phyloP scores from a whole-genome alignment of 2,113 vertebrate genomes.

The Silurus glanis region DNA sequence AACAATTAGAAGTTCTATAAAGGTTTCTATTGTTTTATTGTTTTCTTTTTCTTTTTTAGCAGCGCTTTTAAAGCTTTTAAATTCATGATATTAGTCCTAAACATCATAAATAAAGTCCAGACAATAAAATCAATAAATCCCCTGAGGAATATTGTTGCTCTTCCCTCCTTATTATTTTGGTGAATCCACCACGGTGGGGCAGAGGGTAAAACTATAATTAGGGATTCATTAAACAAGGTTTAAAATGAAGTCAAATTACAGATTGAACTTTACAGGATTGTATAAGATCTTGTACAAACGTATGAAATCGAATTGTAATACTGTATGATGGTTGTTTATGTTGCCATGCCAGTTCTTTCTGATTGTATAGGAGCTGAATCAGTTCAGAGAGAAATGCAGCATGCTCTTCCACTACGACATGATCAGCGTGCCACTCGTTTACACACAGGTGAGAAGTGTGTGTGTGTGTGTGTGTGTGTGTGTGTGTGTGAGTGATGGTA shows the following conservation, averaged over 20 bases:
- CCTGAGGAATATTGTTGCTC: neutral
- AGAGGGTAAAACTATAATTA: neutral
- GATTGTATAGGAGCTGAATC: constrained; percentile 80
- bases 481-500: neutral
- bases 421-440: constrained; percentile 89
- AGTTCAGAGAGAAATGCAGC: constrained; percentile 83
- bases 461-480: neutral
- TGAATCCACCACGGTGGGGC: neutral
- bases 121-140: neutral
- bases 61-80: too few species aligned
- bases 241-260: neutral
- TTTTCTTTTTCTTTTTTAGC: too few species aligned
- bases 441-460: constrained; percentile 81
- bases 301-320: neutral
- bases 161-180: neutral
- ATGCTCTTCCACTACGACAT: constrained; percentile 92
- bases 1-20: too few species aligned
- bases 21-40: too few species aligned
- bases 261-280: too few species aligned
- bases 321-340: neutral
- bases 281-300: too few species aligned
- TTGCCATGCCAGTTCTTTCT: neutral
- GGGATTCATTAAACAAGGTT: neutral
- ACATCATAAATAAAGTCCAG: neutral
- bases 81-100: neutral